phyloP scores from a whole-genome alignment of 2,888 invertebrate genomes.

The Plemyria rubiginata region DNA sequence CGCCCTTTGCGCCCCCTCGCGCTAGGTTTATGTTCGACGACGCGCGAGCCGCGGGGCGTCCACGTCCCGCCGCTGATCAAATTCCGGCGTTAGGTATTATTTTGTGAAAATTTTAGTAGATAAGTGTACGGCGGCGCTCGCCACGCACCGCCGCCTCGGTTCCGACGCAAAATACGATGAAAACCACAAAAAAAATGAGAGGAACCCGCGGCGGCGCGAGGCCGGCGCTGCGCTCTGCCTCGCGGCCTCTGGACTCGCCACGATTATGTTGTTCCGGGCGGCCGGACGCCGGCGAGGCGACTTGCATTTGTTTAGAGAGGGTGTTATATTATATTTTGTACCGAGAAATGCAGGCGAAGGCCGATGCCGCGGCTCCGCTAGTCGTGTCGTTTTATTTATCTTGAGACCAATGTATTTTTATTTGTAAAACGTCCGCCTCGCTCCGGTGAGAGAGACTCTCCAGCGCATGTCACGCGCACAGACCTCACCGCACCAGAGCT shows the following conservation, averaged over 20 bases:
- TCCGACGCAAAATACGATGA: conserved; percentile 64
- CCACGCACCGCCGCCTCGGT: conserved; percentile 41
- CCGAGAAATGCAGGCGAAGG: conserved; percentile 51
- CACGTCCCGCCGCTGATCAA: conserved; percentile 61
- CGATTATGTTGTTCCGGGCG: conserved; percentile 43
- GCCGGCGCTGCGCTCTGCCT: conserved; percentile 45
- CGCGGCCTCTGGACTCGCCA: conserved; percentile 42
- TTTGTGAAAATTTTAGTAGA: conserved; percentile 84
- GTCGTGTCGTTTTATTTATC: conserved; percentile 79
- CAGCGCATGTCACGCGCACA: conserved; percentile 5
- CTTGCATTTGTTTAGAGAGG: conserved; percentile 65
- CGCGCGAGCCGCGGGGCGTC: conserved; percentile 67
- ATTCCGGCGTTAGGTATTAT: conserved; percentile 84
- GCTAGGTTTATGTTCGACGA: conserved; percentile 68
- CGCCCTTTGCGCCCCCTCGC: conserved; percentile 60
- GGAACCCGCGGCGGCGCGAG: conserved; percentile 44
- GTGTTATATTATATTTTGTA: conserved; percentile 66
- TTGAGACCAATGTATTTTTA: conserved; percentile 77
- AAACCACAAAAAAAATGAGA: conserved; percentile 73
- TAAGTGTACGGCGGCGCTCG: conserved; percentile 67
- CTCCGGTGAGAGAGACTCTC: conserved; percentile 35
- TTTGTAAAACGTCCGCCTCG: conserved; percentile 46
- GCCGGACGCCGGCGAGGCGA: conserved; percentile 40
- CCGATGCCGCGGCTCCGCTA: conserved; percentile 60
- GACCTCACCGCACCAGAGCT: conserved; percentile 65